Percentiles rank a stretch among this genome's conserved stretches.
Evolutionary conservation across 1,140 invertebrate species (phyloP).

Genomic region (Drosophila azteca): DNA sequence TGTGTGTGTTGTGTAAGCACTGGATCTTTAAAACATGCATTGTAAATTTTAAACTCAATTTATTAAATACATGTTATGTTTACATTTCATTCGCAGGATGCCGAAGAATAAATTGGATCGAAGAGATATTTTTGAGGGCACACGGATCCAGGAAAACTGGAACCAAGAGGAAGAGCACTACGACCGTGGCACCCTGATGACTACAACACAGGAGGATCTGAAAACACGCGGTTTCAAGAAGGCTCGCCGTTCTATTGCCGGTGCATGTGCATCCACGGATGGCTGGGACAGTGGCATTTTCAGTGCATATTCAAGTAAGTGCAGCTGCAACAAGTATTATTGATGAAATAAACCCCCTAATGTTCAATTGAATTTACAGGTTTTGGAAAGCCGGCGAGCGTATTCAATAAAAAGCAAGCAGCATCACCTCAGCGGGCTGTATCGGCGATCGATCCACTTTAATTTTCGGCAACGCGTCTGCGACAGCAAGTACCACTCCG

Average conservation of each 20-base stretch:
- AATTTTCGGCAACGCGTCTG: no score
- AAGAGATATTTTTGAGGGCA: no score
- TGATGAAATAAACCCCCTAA: neutral
- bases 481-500: no score
- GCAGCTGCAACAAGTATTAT: neutral
- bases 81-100: no score
- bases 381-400: slow-evolving; percentile 59
- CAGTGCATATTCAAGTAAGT: slow-evolving; percentile 86
- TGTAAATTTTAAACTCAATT: no score
- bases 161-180: slow-evolving; percentile 92
- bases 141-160: slow-evolving; percentile 97
- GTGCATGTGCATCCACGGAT: slow-evolving; percentile 43
- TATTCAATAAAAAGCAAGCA: no score
- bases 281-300: slow-evolving; percentile 85
- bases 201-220: slow-evolving; percentile 88
- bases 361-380: slow-evolving; percentile 20
- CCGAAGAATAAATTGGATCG: no score
- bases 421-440: no score
- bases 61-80: no score
- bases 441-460: no score
- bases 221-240: slow-evolving; percentile 90
- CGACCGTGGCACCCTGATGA: slow-evolving; percentile 89
- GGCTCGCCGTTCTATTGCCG: slow-evolving; percentile 87
- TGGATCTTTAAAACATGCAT: no score
- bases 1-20: no score